Evolutionary conservation across 2,113 vertebrate genomes (phyloP).

Genomic region (Rhinopomastus cyanomelas): DNA sequence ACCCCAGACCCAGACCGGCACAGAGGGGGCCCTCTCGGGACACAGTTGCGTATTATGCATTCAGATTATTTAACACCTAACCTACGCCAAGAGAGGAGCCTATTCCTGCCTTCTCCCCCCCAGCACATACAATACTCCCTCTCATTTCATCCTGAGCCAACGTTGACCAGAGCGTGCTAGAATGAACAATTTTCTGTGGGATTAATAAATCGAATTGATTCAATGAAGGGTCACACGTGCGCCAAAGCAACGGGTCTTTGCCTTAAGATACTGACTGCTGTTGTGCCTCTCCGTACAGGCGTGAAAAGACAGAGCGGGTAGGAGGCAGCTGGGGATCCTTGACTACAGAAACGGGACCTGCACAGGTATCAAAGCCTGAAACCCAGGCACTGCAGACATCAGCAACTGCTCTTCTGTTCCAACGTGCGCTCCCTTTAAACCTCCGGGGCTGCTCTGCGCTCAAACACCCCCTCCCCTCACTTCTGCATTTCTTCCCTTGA

Average conservation of each 20-base stretch:
- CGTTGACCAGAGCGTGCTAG: not conserved
- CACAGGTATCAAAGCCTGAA: not conserved
- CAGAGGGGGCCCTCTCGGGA: not conserved
- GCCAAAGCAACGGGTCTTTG: not conserved
- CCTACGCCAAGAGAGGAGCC: constrained; percentile 4
- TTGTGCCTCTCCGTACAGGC: not conserved
- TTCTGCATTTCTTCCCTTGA: not conserved
- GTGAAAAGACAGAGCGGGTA: not conserved
- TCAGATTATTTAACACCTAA: constrained; percentile 10
- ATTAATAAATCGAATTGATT: not conserved
- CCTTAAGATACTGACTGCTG: not conserved
- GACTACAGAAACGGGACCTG: not conserved
- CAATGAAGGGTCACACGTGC: not conserved
- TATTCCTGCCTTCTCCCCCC: constrained; percentile 22
- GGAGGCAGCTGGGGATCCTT: not conserved
- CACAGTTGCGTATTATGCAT: not conserved
- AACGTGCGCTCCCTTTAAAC: not conserved
- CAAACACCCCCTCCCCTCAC: not conserved
- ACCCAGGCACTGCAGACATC: rapidly evolving
- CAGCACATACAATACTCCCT: constrained; percentile 26
- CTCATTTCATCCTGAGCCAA: constrained; percentile 7
- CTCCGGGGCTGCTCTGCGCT: not conserved
- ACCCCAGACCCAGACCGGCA: not conserved
- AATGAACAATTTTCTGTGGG: constrained; percentile 19
- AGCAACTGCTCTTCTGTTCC: not conserved